Conservation (phyloP, 2,888 invertebrate genomes). For the Drosophila yooni region DNA sequence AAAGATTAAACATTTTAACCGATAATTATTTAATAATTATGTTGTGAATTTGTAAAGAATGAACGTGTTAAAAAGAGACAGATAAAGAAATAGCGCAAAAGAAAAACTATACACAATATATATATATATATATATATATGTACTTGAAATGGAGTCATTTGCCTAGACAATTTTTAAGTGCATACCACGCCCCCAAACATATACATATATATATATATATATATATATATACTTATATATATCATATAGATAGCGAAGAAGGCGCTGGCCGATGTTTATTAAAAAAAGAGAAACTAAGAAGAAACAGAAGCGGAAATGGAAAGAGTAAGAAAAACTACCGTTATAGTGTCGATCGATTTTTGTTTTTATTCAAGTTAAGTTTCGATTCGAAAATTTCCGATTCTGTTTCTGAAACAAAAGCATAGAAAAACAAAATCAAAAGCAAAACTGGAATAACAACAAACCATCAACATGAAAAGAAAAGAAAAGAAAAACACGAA, state of each 20-base stretch:
- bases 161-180: conserved; percentile 9
- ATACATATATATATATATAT: too few species aligned
- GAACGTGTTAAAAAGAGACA: conserved; percentile 36
- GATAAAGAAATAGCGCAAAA: conserved; percentile 63
- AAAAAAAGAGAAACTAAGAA: neutral
- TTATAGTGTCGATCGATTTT: conserved; percentile 21
- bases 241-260: conserved; percentile 1
- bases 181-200: neutral
- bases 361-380: conserved; percentile 47
- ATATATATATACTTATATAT: neutral
- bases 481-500: conserved; percentile 17
- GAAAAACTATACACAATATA: conserved; percentile 5
- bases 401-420: conserved; percentile 19
- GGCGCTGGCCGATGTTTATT: neutral
- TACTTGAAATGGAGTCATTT: conserved; percentile 3
- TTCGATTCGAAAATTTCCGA: conserved; percentile 41
- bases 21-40: conserved; percentile 71
- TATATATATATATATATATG: conserved; percentile 21
- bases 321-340: conserved; percentile 7
- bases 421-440: conserved; percentile 12
- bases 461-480: neutral
- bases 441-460: neutral
- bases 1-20: conserved; percentile 30
- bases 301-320: neutral
- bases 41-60: conserved; percentile 66